Evolutionary conservation across 2,888 invertebrate genomes (phyloP).

Genomic region (Nemoura dubitans): DNA sequence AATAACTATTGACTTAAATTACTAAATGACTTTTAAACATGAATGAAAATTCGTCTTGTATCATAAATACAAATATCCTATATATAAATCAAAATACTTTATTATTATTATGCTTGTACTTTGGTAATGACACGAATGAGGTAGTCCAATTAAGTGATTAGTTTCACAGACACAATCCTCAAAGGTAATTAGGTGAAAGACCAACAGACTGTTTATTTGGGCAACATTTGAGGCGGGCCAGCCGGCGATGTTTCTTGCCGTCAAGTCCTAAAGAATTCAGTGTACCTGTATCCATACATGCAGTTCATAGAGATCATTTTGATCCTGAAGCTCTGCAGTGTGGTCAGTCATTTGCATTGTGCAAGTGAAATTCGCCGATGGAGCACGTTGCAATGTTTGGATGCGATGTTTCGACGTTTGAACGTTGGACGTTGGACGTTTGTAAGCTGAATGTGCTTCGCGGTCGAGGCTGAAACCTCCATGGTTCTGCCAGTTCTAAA

Average conservation of each 20-base stretch:
- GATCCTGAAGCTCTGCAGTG: too few relatives aligned
- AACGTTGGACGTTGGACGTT: too few relatives aligned
- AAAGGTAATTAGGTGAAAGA: not conserved
- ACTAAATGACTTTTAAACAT: conserved; percentile 37
- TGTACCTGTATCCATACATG: too few relatives aligned
- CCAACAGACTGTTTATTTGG: not conserved
- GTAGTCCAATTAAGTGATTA: conserved; percentile 26
- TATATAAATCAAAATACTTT: conserved; percentile 18
- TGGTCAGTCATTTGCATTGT: too few relatives aligned
- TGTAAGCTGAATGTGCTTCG: too few relatives aligned
- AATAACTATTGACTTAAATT: conserved; percentile 14
- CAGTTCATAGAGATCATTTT: too few relatives aligned
- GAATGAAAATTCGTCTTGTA: conserved; percentile 15
- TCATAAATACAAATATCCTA: not conserved
- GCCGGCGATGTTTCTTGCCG: too few relatives aligned
- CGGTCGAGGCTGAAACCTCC: not conserved
- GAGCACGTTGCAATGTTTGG: too few relatives aligned
- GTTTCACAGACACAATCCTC: not conserved
- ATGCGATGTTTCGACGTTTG: too few relatives aligned
- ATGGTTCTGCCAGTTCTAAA: not conserved
- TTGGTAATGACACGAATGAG: conserved; percentile 19
- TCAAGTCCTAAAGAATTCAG: too few relatives aligned
- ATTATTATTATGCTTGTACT: conserved; percentile 23
- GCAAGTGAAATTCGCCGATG: too few relatives aligned
- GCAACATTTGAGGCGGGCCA: too few relatives aligned